Base-by-base conservation (phyloP, 1,140 invertebrate genomes). In the Sycophila sp. region DNA sequence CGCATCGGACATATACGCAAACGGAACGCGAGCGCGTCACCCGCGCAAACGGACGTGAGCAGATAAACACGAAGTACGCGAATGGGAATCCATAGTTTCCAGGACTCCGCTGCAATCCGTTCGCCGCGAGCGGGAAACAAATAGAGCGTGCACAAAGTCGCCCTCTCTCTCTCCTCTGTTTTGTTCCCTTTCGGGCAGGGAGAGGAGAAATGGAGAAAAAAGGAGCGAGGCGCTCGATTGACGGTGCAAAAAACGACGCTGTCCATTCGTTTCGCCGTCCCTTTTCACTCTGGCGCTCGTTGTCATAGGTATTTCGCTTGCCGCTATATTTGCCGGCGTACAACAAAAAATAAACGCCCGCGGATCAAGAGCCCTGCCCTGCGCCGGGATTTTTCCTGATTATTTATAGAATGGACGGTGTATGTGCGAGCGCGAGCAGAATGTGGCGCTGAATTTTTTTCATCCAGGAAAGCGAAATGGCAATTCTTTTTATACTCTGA, bases 101-200 rank as follows among this genome's bases (percentile, higher is more conserved):
- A n/a, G n/a, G n/a, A n/a, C n/a, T n/a, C n/a, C 64, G 60, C 59
- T 49, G 59, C 74, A 69, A 73, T 75, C 58, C 62, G 73, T 71
- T 77, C 71, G 75, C 78, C 79, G 79, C 75, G 75, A 80, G 81
- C 76, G 76, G 75, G 78, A 77, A 81, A 81, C 77, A 83, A 83
- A 81, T 82, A 76, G 75, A 78, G 77, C 76, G 76, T 77, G 77
- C 76, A 81, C 79, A 81, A 80, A 81, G 77, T 47, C 78, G 71
- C 77, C 10, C n/a, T n/a, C n/a, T n/a, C n/a, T n/a, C n/a, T n/a
- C n/a, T 5, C 5, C 64, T 76, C 72, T 77, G 79, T 81, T 78
- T 77, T 76, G 75, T 77, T 76, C 69, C 71, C 66, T 71, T 65
- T 68, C 68, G 74, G 63, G 65, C 74, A 53, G 72, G 69, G 75